A percentile compares a stretch with the other conserved stretches of the same genome.
Conservation (phyloP, 2,888 invertebrate genomes). For the Troilus luridus region DNA sequence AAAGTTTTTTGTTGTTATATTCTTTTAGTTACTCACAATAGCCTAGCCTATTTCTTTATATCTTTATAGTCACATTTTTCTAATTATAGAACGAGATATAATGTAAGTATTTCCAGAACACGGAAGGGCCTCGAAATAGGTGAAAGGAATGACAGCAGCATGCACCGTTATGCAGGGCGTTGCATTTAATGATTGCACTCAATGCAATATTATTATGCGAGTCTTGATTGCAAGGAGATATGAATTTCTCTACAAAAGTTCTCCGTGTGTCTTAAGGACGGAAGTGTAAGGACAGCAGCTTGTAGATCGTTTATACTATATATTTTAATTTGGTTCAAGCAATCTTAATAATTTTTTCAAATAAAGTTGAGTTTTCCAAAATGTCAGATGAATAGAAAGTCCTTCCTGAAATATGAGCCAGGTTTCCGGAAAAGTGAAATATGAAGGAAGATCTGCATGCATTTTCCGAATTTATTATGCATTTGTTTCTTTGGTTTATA, state of each 20-base stretch:
- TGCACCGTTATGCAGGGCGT: background rate
- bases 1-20: background rate
- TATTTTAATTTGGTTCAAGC: too few species aligned
- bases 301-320: background rate
- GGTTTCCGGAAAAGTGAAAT: too few species aligned
- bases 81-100: background rate
- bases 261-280: background rate
- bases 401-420: too few species aligned
- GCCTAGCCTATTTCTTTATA: background rate
- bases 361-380: too few species aligned
- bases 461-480: too few species aligned
- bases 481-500: too few species aligned
- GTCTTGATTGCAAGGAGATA: background rate
- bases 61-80: background rate
- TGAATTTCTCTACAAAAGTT: background rate
- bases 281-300: background rate
- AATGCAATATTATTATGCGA: background rate
- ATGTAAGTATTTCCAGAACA: background rate
- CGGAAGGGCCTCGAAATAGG: slow-evolving; percentile 32
- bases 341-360: too few species aligned
- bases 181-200: background rate
- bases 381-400: too few species aligned
- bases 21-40: background rate
- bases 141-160: background rate
- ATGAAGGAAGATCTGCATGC: too few species aligned